Percentiles rank a stretch among this genome's conserved stretches.
Evolutionary conservation across 1,140 invertebrate genomes (phyloP).

Genomic region (Belonocnema kinseyi): DNA sequence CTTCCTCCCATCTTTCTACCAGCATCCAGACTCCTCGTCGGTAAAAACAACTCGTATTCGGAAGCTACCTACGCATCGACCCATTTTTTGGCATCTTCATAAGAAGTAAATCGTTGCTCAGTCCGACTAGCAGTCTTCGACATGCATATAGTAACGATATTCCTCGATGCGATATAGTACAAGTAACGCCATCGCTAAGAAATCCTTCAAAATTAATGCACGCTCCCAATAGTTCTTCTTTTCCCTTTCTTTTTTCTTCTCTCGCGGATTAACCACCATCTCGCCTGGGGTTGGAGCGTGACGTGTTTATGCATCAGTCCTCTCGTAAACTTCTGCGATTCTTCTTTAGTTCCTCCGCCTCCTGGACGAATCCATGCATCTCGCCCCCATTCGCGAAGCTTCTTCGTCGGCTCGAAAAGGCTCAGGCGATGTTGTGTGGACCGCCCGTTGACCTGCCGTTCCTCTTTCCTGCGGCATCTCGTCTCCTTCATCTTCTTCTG

Average conservation of each 20-base stretch:
- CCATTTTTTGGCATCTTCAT: too few species aligned
- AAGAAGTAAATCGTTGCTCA: too few species aligned
- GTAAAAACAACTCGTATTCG: too few species aligned
- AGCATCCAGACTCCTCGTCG: too few species aligned
- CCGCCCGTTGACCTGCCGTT: constrained; percentile 34
- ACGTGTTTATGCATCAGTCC: constrained; percentile 61
- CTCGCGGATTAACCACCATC: constrained; percentile 47
- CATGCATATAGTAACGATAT: too few species aligned
- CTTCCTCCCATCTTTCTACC: too few species aligned
- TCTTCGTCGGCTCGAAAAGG: constrained; percentile 14
- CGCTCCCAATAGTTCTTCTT: neutral
- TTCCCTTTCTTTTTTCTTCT: constrained; percentile 19
- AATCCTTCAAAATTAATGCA: too few species aligned
- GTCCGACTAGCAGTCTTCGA: too few species aligned
- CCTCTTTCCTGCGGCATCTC: constrained; percentile 28
- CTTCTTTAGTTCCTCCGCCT: constrained; percentile 32
- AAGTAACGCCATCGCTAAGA: too few species aligned
- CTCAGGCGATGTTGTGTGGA: neutral
- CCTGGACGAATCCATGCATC: constrained; percentile 14
- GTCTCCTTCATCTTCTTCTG: constrained; percentile 37
- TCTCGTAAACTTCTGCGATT: constrained; percentile 57
- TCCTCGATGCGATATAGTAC: too few species aligned
- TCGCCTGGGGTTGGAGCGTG: constrained; percentile 52
- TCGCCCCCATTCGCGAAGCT: constrained; percentile 33
- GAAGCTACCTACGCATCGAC: too few species aligned